Base-by-base conservation (phyloP, 2,113 vertebrate genomes). In the Brachirus orientalis region DNA sequence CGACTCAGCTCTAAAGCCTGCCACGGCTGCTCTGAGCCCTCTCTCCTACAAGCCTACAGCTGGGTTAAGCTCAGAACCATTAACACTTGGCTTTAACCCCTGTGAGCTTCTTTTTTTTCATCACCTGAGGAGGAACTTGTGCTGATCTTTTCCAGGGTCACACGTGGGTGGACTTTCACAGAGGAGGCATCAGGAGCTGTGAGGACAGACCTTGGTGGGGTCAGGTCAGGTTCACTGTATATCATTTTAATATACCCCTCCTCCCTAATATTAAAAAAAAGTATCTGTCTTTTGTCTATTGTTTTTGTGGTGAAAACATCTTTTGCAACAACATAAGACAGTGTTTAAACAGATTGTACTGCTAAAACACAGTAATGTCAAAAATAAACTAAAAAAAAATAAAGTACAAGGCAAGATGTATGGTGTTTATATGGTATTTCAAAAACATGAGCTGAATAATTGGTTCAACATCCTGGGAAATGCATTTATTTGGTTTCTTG, bases 1-100 rank as follows among this genome's bases (percentile, higher is more conserved):
- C 69, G 68, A 64, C 74, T 65, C 55, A 7, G 54, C 83, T 80
- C 65, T 66, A 63, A 84, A 84, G 81, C 75, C 77, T 71, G 72
- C 74, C 46, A 7, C n/a, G 52, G 72, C 57, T 70, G 79, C 84
- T 81, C 69, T 78, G 85, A 87, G 86, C 75, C 63, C 62, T 76
- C 60, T 59, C 52, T 77, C 44, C 55, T 64, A 62, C 80, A 88
- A 81, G 74, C 91, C 86, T 67, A 71, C 35, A 63, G 86, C 76
- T 71, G 75, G 82, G 72, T 84, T 86, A 79, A 78, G 74, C 78
- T 78, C 53, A 58, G 58, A 84, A 61, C 87, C 64, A 83, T 88
- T 83, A 79, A 66, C 73, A 75, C 68, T 82, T 73, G 67, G 80
- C 68, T 87, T 80, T 87, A 80, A 85, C 82, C 81, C 79, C 68